Conservation (phyloP, 1,140 invertebrate genomes). For the Bombus affinis region DNA sequence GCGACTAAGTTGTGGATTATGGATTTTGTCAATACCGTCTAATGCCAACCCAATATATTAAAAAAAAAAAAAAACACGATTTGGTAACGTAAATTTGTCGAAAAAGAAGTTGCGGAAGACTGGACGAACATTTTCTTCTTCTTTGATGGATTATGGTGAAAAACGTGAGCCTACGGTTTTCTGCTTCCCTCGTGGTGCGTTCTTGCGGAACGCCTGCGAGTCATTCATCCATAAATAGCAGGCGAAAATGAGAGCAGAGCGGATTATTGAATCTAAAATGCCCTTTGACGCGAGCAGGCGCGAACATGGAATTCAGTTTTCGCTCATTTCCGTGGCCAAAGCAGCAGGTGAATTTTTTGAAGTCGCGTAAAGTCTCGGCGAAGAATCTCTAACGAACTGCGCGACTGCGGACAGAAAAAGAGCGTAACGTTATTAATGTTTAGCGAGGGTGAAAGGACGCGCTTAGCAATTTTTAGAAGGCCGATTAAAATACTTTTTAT, state of each 20-base stretch:
- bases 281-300: not conserved
- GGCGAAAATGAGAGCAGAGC: not conserved
- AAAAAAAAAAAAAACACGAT: too few species aligned
- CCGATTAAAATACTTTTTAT: not conserved
- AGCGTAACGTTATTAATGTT: not conserved
- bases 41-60: too few species aligned
- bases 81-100: too few species aligned
- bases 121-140: too few species aligned
- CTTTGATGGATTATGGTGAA: not conserved
- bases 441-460: not conserved
- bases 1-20: too few species aligned
- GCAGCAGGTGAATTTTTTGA: not conserved
- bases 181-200: not conserved
- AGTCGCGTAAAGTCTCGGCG: not conserved
- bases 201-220: not conserved
- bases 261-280: constrained; percentile 1
- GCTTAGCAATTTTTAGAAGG: too few species aligned
- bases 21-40: too few species aligned
- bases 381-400: not conserved
- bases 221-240: not conserved
- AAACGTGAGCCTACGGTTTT: not conserved
- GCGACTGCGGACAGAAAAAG: not conserved
- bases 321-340: not conserved
- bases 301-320: not conserved
- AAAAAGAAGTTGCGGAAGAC: too few species aligned